Evolutionary conservation across 2,888 invertebrate genomes (phyloP), one percentile per base, ranked within the genome.

Genomic region (Melanotus villosus): DNA sequence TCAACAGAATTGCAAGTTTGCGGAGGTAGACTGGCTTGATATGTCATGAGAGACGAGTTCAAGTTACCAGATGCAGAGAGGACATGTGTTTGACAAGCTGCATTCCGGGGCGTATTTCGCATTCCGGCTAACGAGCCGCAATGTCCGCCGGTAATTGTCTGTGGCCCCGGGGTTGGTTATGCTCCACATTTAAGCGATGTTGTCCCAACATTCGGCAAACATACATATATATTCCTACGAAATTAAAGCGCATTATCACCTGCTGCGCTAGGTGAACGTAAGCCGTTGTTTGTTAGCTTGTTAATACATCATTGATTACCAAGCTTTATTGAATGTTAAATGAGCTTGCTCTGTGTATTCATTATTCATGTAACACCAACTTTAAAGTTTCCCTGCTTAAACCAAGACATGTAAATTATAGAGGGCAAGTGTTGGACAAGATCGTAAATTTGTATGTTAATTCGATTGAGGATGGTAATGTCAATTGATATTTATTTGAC

Each of bases 121-220:
- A 78, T 80, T 78, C 77, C 77, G 72, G 69, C 74, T 80, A 80
- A 79, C 78, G 79, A 80, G 78, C 78, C 73, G 69, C 72, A 75
- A 79, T 78, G 78, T 80, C 79, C 79, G 76, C 67, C 74, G 74
- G 77, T 79, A 77, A 79, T 79, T 77, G 78, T 76, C 75, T 76
- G 75, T 73, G 72, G 75, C 76, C 75, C 70, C 67, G 70, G 63
- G 52, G 30, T 23, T 18, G 23, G 60, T 36, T 54, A 30, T 18
- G 26, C 19, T 66, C 23, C 45, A 47, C 47, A 47, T 59, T 26
- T 45, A 43, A 2, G 10, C 12, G 26, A 59, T 23, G 21, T 38
- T 57, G 43, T 21, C 19, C 58, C 34, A 30, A 34, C 34, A 60
- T 47, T 19, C 18, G 16, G 23, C 23, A 18, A 26, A 26, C 58